Evolutionary conservation across 2,797 vertebrate genomes (phyloP), one percentile per base, ranked within the genome.

Genomic region (Argya squamiceps): DNA sequence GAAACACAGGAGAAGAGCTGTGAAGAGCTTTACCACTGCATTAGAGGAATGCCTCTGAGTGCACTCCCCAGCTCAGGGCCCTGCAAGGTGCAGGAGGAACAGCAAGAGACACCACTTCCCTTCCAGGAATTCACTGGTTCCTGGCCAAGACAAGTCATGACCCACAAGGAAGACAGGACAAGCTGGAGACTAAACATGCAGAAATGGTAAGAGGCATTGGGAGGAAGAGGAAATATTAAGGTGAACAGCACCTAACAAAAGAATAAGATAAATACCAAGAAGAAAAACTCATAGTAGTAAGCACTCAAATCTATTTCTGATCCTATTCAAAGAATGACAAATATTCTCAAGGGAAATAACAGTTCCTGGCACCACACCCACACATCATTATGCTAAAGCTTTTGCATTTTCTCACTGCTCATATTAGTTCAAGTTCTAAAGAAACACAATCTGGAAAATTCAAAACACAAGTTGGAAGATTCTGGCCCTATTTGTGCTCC

Each of bases 351-450:
- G 91, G 96, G 95, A 97, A 97, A 93, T 94, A 95, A 92, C 94
- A 96, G 94, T 89, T 96, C 96, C 95, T 96, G 91, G 74, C 88
- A 96, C 91, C 94, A 93, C 96, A 97, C 96, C 96, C 94, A 96
- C 96, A 88, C 93, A 81, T 76, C 85, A 82, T 95, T 94, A 95
- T 93, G 88, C 67, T 85, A 70, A 88, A 91, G 84, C 76, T 87
- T 87, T 77, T 68, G 52, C 70, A 93, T 87, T 92, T 96, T 95
- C 91, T 93, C 91, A 52, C 77, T 93, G 93, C 77, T 95, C 63
- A 60, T 60, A 93, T 60, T 52, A 68, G 90, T 82, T 73, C 49
- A 30, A 50, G 50, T 79, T 95, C 93, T 92, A 92, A 96, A 96
- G 82, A 93, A 91, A 87, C 32, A 86, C 76, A 86, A 80, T 53